Percentiles rank a stretch among this genome's conserved stretches.
Evolutionary conservation across 2,888 invertebrate genomes (phyloP).

Genomic region (Leuctra nigra): DNA sequence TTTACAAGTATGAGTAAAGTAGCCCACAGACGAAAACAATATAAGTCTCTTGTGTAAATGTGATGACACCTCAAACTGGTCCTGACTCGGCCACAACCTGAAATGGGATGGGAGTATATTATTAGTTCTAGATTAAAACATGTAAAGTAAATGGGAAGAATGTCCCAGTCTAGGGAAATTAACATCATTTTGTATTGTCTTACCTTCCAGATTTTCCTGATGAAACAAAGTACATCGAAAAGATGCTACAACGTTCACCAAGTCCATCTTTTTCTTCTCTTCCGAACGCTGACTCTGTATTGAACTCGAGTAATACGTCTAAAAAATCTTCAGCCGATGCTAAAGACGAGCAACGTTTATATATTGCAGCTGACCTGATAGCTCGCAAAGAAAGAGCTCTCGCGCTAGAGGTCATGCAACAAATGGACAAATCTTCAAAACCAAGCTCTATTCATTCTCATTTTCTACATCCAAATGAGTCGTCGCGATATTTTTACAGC

Average conservation of each 20-base stretch:
- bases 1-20: too few species aligned
- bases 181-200: neutral
- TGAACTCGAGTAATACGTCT: neutral
- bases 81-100: too few species aligned
- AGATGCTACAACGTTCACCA: neutral
- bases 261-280: neutral
- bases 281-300: neutral
- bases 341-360: neutral
- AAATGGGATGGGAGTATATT: too few species aligned
- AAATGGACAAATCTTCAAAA: neutral
- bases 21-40: too few species aligned
- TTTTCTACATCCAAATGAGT: neutral
- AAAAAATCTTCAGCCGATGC: too few species aligned
- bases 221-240: neutral
- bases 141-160: too few species aligned
- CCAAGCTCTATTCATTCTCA: neutral
- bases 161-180: too few species aligned
- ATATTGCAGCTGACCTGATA: neutral
- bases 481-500: neutral
- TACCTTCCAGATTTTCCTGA: neutral
- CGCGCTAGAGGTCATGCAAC: neutral
- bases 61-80: too few species aligned
- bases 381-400: neutral
- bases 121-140: too few species aligned
- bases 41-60: too few species aligned